Percentiles rank a stretch among this genome's conserved stretches.
These are phyloP conservation scores for Bombus polaris DNA, from an alignment of 1,140 invertebrate species.

Conservation along the genomic window DNA sequence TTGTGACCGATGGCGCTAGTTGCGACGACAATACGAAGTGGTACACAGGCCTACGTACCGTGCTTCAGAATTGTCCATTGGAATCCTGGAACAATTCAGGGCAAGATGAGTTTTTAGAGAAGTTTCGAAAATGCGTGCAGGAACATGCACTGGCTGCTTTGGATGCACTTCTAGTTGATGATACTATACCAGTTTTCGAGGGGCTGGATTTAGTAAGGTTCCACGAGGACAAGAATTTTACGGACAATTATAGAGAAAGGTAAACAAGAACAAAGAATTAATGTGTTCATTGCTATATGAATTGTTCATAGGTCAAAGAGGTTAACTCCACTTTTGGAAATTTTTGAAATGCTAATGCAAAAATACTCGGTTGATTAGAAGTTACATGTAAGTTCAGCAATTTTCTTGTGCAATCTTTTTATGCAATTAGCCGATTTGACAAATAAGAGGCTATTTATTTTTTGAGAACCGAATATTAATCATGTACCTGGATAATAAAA, in stretches of 20 bases:
- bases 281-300: no score
- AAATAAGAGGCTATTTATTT: no score
- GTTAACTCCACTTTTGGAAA: no score
- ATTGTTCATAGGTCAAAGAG: no score
- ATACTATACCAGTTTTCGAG: conserved; percentile 75
- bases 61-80: conserved; percentile 72
- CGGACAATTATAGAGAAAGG: conserved; percentile 40
- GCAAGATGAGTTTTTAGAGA: conserved; percentile 69
- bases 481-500: no score
- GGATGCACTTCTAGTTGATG: conserved; percentile 68
- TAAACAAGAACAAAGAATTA: conserved; percentile 19
- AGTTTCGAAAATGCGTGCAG: conserved; percentile 71
- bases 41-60: conserved; percentile 58
- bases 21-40: conserved; percentile 67
- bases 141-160: conserved; percentile 66
- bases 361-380: no score
- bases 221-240: conserved; percentile 30
- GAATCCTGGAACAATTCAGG: conserved; percentile 45
- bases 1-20: conserved; percentile 24
- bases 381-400: no score
- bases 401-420: no score
- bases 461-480: no score
- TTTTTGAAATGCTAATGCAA: no score
- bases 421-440: no score
- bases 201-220: conserved; percentile 74